Conservation (phyloP, 1,140 invertebrate species). For the Sarcophaga bullata region DNA sequence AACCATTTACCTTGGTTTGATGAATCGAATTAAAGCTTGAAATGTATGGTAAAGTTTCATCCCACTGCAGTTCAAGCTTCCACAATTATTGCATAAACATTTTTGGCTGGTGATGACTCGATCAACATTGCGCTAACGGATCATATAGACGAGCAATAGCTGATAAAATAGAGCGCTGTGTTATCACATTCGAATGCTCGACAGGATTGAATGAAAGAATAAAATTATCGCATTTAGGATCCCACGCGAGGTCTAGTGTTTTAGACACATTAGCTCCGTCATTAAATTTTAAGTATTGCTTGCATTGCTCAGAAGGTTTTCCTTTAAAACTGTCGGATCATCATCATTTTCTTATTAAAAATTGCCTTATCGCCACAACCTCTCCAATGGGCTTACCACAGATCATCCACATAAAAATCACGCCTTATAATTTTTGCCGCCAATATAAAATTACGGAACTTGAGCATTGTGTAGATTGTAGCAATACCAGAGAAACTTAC, state of each 20-base stretch:
- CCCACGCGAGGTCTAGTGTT: conserved; percentile 20
- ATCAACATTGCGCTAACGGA: neutral
- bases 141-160: conserved; percentile 27
- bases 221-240: conserved; percentile 39
- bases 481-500: too few species aligned
- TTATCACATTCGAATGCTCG: neutral
- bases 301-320: neutral
- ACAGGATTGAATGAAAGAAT: conserved; percentile 22
- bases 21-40: too few species aligned
- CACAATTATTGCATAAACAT: conserved; percentile 29
- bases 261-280: conserved; percentile 42
- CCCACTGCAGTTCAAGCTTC: neutral
- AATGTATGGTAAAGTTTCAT: conserved; percentile 8
- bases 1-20: too few species aligned
- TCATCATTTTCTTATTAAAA: conserved; percentile 20
- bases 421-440: neutral
- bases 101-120: conserved; percentile 33
- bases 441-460: conserved; percentile 19
- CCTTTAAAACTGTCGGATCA: neutral
- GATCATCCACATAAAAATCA: neutral
- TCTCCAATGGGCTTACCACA: neutral
- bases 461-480: neutral
- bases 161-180: conserved; percentile 28
- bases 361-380: neutral
- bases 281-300: conserved; percentile 40